Percentiles rank a stretch among this genome's conserved stretches.
These are phyloP conservation scores for Campylomormyrus numenius DNA, from an alignment of 2,113 vertebrate species.

Conservation along the genomic window DNA sequence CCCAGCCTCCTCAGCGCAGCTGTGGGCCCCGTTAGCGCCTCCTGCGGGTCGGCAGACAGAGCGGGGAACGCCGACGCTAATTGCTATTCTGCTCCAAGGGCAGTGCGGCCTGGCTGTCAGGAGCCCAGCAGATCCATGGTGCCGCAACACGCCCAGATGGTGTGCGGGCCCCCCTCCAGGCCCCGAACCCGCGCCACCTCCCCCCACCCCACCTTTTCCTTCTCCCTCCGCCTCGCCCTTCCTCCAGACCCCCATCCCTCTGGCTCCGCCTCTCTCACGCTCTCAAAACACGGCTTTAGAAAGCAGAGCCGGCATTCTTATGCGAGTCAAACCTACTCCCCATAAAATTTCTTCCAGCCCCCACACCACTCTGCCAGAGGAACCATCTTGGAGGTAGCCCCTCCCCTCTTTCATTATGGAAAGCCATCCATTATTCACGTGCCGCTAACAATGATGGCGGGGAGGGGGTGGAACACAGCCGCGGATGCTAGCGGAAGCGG, in stretches of 20 bases:
- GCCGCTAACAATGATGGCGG: neutral
- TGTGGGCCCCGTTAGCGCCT: neutral
- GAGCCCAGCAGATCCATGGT: neutral
- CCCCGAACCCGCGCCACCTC: neutral
- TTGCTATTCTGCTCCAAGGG: neutral
- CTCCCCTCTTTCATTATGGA: neutral
- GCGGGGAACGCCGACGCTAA: neutral
- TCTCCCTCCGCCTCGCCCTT: neutral
- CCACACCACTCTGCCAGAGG: neutral
- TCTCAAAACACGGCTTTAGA: neutral
- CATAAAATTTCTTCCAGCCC: neutral
- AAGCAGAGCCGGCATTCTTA: neutral
- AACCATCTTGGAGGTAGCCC: neutral
- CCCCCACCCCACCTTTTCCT: neutral
- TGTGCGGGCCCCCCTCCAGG: constrained; percentile 14
- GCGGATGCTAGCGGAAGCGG: neutral
- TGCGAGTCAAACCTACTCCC: neutral
- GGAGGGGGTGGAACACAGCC: neutral
- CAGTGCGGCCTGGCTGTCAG: neutral
- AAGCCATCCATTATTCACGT: neutral
- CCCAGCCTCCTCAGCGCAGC: neutral
- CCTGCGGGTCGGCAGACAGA: neutral
- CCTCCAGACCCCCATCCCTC: neutral
- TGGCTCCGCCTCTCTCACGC: neutral
- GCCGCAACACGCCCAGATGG: constrained; percentile 40